Evolutionary conservation across 2,113 vertebrate genomes (phyloP), one percentile per base, ranked within the genome.

Genomic region (Clarias macrocephalus): DNA sequence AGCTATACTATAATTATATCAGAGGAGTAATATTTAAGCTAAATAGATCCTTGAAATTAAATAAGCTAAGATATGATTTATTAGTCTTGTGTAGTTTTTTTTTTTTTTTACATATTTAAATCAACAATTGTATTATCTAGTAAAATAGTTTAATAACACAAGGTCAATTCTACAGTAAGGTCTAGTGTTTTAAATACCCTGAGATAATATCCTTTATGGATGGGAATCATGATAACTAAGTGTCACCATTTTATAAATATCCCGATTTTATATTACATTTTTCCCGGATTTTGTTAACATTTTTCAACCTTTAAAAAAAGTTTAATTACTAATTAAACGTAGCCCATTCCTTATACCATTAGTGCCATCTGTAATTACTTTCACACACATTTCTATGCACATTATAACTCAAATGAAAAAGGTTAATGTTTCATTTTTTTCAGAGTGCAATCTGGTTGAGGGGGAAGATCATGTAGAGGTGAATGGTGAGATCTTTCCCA

Each of bases 401-500:
- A 42, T 33, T 72, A 21, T 42, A 42, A 73, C 10, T 19, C 19
- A 42, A 80, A 54, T 16, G 7, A 19, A 59, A 80, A 33, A 79
- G 25, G 6, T 79, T 18, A 21, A 1, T 68, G 62, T 19, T 48
- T n/a, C 0, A 0, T 85, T 65, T 85, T 23, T 88, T 85, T 82
- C 94, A 99, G 98, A 99, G 90, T 99, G 98, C 90, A 99, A 94
- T 92, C 91, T 99, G 88, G 96, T 99, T 89, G 98, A 99, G 91
- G 97, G 97, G 66, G 98, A 99, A 92, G 98, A 99, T 93, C 98
- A 99, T 0, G 98, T 99, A 91, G 98, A 99, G 92, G 98, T 99
- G 68, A 99, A 99, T 0, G 98, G 98, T 42, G 97, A 98, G 77
- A 93, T 99, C 77, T 99, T 99, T 93, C 98, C 97, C 60, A 99